Conservation (phyloP, 2,113 vertebrate genomes). For the Odontesthes bonariensis region DNA sequence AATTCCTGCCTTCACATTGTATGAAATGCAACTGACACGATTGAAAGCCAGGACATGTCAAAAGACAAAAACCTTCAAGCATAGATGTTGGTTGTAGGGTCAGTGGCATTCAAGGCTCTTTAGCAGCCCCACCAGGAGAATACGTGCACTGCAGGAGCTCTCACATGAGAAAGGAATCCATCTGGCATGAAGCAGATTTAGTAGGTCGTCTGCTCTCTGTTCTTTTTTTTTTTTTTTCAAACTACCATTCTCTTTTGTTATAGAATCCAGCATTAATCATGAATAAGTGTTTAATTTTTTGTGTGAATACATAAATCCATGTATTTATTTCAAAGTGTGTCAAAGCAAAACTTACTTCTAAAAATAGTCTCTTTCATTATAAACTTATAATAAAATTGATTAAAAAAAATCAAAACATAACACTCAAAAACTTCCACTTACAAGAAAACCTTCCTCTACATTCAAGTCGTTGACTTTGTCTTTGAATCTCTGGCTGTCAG, state of each 20-base stretch:
- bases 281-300: too few relatives aligned
- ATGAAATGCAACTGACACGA: too few relatives aligned
- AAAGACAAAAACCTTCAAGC: neutral
- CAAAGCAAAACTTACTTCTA: too few relatives aligned
- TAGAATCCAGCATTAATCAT: too few relatives aligned
- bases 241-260: too few relatives aligned
- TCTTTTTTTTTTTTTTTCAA: too few relatives aligned
- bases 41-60: slow-evolving; percentile 19
- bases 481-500: neutral
- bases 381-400: too few relatives aligned
- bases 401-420: too few relatives aligned
- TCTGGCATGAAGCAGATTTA: neutral
- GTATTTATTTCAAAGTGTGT: too few relatives aligned
- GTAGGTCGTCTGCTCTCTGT: too few relatives aligned
- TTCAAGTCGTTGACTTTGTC: neutral
- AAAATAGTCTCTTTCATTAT: too few relatives aligned
- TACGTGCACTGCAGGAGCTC: slow-evolving; percentile 40
- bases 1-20: slow-evolving; percentile 5
- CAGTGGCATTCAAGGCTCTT: slow-evolving; percentile 35
- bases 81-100: neutral
- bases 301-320: too few relatives aligned
- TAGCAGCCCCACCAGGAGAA: slow-evolving; percentile 60
- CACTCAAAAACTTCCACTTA: neutral
- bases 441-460: neutral
- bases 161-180: neutral